Percentiles rank a stretch among this genome's conserved stretches.
Evolutionary conservation across 2,113 vertebrate genomes (phyloP).

Genomic region (Oncorhynchus tshawytscha): DNA sequence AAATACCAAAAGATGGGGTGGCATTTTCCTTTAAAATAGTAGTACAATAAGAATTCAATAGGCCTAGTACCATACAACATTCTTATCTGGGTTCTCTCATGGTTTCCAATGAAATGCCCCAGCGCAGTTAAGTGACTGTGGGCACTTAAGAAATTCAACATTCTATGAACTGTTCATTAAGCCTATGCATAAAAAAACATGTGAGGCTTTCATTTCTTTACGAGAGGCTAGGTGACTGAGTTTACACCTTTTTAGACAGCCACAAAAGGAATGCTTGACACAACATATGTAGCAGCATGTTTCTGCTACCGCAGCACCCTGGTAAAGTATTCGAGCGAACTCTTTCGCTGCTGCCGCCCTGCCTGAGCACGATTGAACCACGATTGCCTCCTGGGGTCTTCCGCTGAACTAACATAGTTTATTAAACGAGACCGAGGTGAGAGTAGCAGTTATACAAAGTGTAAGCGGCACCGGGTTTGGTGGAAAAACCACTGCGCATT

Average conservation of each 20-base stretch:
- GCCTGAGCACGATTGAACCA: conserved; percentile 74
- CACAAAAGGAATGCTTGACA: conserved; percentile 88
- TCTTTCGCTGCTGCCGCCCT: conserved; percentile 74
- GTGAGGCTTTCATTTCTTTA: conserved; percentile 75
- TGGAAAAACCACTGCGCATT: conserved; percentile 74
- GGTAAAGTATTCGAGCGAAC: conserved; percentile 73
- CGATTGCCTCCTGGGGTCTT: conserved; percentile 74
- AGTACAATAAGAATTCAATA: background rate
- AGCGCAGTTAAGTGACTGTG: conserved; percentile 84
- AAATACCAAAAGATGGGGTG: no score
- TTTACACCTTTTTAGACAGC: conserved; percentile 83
- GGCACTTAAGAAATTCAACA: conserved; percentile 81
- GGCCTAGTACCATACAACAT: background rate
- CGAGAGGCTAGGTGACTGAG: conserved; percentile 79
- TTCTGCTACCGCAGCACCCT: conserved; percentile 76
- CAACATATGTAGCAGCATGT: conserved; percentile 90
- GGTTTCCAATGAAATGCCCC: conserved; percentile 85
- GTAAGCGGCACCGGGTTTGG: conserved; percentile 69
- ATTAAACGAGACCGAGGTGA: conserved; percentile 80
- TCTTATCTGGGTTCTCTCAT: conserved; percentile 48
- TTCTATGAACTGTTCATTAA: conserved; percentile 85
- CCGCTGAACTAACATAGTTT: conserved; percentile 74
- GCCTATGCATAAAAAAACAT: conserved; percentile 72
- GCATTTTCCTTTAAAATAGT: no score
- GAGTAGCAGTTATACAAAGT: conserved; percentile 81